phyloP scores from a whole-genome alignment of 2,797 vertebrate species.

The Salarias fasciatus region DNA sequence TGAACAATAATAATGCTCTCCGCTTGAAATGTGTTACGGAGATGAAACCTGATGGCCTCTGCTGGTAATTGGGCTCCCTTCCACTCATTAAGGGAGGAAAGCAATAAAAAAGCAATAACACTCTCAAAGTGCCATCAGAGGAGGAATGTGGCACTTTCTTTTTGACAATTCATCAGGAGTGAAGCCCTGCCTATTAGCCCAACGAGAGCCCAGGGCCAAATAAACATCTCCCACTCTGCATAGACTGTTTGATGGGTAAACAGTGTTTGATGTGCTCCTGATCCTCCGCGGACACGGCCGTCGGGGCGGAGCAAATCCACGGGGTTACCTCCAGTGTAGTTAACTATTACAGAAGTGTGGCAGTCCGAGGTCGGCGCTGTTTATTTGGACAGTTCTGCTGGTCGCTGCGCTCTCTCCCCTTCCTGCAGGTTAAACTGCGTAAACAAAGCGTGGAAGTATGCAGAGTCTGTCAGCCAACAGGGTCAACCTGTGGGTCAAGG shows the following conservation, averaged over 20 bases:
- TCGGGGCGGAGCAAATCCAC: slow-evolving; percentile 47
- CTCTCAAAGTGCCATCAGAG: slow-evolving; percentile 68
- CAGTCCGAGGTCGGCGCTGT: slow-evolving; percentile 56
- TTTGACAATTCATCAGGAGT: slow-evolving; percentile 72
- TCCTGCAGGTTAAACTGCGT: slow-evolving; percentile 41
- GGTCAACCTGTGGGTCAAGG: slow-evolving; percentile 24
- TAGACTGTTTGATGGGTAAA: slow-evolving; percentile 74
- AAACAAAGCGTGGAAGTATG: slow-evolving; percentile 29
- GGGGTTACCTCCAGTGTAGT: slow-evolving; percentile 43
- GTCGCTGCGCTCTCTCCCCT: slow-evolving; percentile 42
- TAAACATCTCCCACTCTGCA: slow-evolving; percentile 69
- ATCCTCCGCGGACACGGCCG: slow-evolving; percentile 57
- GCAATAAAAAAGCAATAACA: slow-evolving; percentile 78
- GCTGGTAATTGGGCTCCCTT: slow-evolving; percentile 73
- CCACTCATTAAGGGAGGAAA: slow-evolving; percentile 74
- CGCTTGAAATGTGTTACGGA: slow-evolving; percentile 71
- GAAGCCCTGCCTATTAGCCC: slow-evolving; percentile 67
- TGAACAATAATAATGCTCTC: slow-evolving; percentile 80
- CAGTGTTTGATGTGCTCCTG: slow-evolving; percentile 67
- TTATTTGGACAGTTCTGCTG: slow-evolving; percentile 29
- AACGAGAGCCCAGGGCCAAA: slow-evolving; percentile 70
- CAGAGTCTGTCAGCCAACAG: slow-evolving; percentile 18
- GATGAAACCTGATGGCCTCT: slow-evolving; percentile 69
- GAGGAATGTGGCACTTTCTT: slow-evolving; percentile 72
- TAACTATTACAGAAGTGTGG: slow-evolving; percentile 62